A percentile compares a stretch with the other conserved stretches of the same genome.
These are phyloP conservation scores for Gymnocephalus cernua DNA, from an alignment of 2,113 vertebrate species.

Conservation along the genomic window DNA sequence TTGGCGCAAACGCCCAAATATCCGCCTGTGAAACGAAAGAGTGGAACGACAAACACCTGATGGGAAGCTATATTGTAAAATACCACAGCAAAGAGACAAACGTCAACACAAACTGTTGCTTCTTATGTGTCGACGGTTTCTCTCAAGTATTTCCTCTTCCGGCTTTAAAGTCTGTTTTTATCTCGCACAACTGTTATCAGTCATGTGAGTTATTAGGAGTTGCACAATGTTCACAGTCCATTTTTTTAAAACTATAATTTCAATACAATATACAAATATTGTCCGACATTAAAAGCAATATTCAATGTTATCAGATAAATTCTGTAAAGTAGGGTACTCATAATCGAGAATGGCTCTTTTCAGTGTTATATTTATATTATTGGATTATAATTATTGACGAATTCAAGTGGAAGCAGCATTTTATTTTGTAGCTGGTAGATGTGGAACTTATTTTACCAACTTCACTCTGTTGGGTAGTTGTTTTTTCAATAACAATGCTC, in stretches of 20 bases:
- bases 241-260: neutral
- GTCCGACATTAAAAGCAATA: neutral
- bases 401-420: neutral
- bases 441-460: no score
- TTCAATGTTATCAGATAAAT: neutral
- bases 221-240: neutral
- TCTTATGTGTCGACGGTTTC: neutral
- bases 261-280: neutral
- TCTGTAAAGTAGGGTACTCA: neutral
- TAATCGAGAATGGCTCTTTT: neutral
- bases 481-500: neutral
- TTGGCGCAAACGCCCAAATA: constrained; percentile 53
- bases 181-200: constrained; percentile 7
- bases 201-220: constrained; percentile 24
- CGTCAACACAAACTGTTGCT: neutral
- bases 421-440: neutral
- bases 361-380: neutral
- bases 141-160: neutral
- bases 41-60: neutral
- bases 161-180: neutral
- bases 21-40: neutral
- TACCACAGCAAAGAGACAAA: neutral
- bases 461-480: neutral
- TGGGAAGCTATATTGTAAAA: neutral
- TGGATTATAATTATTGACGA: neutral